phyloP scores from a whole-genome alignment of 1,140 invertebrate genomes.

The Drosophila virilis region DNA sequence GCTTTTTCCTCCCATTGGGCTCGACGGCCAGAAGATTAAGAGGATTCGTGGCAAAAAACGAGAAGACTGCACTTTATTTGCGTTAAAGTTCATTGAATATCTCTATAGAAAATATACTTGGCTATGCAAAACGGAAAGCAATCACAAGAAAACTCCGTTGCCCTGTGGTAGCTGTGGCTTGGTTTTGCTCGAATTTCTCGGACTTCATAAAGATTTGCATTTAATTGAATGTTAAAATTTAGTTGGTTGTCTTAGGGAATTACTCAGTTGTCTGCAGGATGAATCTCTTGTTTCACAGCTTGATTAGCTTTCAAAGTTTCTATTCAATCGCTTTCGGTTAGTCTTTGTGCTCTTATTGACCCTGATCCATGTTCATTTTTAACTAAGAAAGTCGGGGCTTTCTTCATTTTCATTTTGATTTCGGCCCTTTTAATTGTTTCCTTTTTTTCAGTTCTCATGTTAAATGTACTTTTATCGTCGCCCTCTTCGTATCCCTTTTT shows the following conservation, averaged over 20 bases:
- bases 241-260: not conserved
- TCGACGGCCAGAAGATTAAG: not conserved
- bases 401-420: not conserved
- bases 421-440: not conserved
- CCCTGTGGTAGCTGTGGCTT: conserved; percentile 12
- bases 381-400: not conserved
- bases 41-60: not conserved
- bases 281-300: too few species aligned
- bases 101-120: conserved; percentile 15
- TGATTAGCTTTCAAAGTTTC: too few species aligned
- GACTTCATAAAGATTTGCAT: not conserved
- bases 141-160: conserved; percentile 23
- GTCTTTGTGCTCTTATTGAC: not conserved
- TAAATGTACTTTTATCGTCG: conserved; percentile 9
- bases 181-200: not conserved
- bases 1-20: conserved; percentile 34
- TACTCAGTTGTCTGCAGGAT: not conserved
- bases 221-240: conserved; percentile 23
- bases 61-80: conserved; percentile 54
- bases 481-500: not conserved
- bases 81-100: conserved; percentile 42
- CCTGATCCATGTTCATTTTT: not conserved
- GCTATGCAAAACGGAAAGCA: conserved; percentile 16
- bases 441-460: not conserved
- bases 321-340: too few species aligned